These are phyloP conservation scores for Pandion haliaetus DNA, from an alignment of 2,113 vertebrate species.

Conservation along the genomic window DNA sequence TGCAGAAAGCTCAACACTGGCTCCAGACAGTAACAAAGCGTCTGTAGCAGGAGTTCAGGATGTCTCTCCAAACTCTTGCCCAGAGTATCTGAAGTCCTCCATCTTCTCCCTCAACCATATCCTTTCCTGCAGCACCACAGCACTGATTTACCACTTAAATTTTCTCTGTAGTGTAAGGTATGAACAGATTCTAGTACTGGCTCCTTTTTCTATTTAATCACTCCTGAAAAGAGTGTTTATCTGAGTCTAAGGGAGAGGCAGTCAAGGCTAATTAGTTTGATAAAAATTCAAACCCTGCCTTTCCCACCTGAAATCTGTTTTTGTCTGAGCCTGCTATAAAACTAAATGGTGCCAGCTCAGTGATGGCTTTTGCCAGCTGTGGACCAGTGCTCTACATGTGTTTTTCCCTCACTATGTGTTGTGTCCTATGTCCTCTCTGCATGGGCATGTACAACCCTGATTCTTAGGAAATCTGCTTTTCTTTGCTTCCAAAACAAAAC, in stretches of 20 bases:
- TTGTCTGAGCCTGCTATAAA: neutral
- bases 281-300: neutral
- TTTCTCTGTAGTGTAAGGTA: neutral
- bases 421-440: neutral
- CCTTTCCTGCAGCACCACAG: neutral
- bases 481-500: neutral
- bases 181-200: neutral
- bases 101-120: neutral
- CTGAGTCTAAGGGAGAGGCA: neutral
- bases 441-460: fast-evolving
- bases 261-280: neutral
- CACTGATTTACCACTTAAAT: neutral
- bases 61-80: neutral
- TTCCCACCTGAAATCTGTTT: neutral
- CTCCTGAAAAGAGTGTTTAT: neutral
- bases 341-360: neutral
- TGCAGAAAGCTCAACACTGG: neutral
- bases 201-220: neutral
- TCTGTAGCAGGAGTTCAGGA: neutral
- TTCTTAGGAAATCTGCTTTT: neutral
- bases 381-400: neutral
- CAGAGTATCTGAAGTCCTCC: neutral
- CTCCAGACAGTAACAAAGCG: neutral
- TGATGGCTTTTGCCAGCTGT: neutral
- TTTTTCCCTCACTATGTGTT: neutral